These are phyloP conservation scores for Ischnus inquisitorius DNA, from an alignment of 2,888 invertebrate genomes.

Conservation along the genomic window DNA sequence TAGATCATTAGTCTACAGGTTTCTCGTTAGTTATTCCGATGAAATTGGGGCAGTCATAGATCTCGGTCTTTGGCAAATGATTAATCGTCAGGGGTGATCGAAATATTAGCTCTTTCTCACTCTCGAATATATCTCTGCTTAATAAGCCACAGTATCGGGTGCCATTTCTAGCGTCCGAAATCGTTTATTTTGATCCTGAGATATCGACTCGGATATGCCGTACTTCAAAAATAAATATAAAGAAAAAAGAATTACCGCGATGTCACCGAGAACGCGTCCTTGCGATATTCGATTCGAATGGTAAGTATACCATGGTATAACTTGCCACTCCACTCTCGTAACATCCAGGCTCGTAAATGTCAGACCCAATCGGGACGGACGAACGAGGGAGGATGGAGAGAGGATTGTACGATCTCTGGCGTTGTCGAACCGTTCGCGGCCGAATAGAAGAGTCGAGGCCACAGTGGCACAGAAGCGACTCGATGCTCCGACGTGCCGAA, in stretches of 20 bases:
- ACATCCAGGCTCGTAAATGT: constrained; percentile 63
- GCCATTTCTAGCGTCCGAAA: too few species aligned
- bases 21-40: too few species aligned
- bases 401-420: constrained; percentile 48
- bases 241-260: constrained; percentile 13
- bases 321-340: constrained; percentile 49
- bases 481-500: constrained; percentile 58
- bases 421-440: constrained; percentile 35
- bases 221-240: constrained; percentile 15
- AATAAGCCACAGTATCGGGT: too few species aligned
- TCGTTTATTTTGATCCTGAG: too few species aligned
- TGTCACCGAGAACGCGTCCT: constrained; percentile 33
- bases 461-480: constrained; percentile 25
- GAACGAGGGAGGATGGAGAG: background rate
- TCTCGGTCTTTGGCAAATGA: too few species aligned
- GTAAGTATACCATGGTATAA: constrained; percentile 51
- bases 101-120: too few species aligned
- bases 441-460: constrained; percentile 29
- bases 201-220: too few species aligned
- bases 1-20: too few species aligned
- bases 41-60: too few species aligned
- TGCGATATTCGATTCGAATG: constrained; percentile 58
- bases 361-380: constrained; percentile 58
- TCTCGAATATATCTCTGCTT: too few species aligned
- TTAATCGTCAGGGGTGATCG: too few species aligned